Evolutionary conservation across 2,888 invertebrate species (phyloP), one percentile per base, ranked within the genome.

Genomic region (Volucella inflata): DNA sequence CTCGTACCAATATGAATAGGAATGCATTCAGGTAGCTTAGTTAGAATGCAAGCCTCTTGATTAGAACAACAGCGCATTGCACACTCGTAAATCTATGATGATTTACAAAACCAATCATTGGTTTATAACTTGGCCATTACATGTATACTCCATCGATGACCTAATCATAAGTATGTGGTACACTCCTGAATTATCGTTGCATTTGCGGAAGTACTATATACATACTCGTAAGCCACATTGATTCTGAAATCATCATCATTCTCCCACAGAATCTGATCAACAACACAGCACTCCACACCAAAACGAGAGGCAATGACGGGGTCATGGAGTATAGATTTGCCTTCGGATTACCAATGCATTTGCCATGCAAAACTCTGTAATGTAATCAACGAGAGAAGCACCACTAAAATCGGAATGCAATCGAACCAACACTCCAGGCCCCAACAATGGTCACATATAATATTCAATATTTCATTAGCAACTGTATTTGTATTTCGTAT

Each of bases 381-480:
- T 16, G 30, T 44, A 60, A 51, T 68, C 67, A 42, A 75, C 67
- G 55, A 57, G 57, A n/a, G 38, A n/a, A 30, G 30, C 30, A 30
- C 30, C 30, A 8, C n/a, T 17, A 64, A 36, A n/a, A 12, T 40
- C 8, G 46, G 10, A 42, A 10, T 46, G 30, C 48, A 10, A 14
- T 42, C 62, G 38, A 62, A 40, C 30, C 16, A 75, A 38, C 21
- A 48, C 17, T 38, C 40, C 30, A 14, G 40, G 16, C n/a, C 40
- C 55, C 68, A 76, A 68, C 76, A 76, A 44, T 3, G 55, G 51
- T 17, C 65, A 48, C 55, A 65, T 57, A 48, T 55, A 46, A 65
- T 57, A 57, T 65, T 75, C 75, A 75, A 75, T 75, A 75, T 65
- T 65, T 65, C 55, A 75, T 75, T 65, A 75, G 75, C 30, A 16